Conservation (phyloP, 2,113 vertebrate species). For the Cacatua alba region DNA sequence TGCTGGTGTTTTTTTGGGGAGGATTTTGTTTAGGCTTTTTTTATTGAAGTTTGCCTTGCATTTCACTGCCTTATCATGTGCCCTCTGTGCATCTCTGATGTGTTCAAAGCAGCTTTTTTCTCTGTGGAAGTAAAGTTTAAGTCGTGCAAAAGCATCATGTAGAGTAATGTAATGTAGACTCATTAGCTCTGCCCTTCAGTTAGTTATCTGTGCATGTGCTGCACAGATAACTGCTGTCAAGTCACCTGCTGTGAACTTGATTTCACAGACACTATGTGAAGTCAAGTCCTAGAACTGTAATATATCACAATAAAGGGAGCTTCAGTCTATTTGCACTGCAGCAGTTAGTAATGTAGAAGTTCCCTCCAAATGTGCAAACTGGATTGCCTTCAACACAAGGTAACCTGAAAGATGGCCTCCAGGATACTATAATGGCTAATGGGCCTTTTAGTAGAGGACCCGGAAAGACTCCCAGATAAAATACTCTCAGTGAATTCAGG, state of each 20-base stretch:
- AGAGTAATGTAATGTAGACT: not conserved
- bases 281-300: not conserved
- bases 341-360: not conserved
- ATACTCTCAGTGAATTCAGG: not conserved
- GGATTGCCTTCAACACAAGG: too few species aligned
- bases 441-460: too few species aligned
- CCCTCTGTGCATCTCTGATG: not conserved
- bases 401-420: too few species aligned
- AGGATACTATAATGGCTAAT: too few species aligned
- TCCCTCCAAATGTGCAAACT: not conserved
- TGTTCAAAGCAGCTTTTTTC: not conserved
- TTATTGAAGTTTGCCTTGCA: not conserved
- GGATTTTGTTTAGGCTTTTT: accelerated
- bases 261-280: not conserved
- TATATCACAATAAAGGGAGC: not conserved
- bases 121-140: not conserved
- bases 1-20: not conserved
- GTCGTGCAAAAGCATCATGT: not conserved
- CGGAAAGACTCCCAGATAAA: not conserved
- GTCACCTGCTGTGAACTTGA: not conserved
- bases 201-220: not conserved
- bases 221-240: too few species aligned
- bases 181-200: not conserved
- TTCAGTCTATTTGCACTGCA: not conserved
- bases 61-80: not conserved